Evolutionary conservation across 2,888 invertebrate genomes (phyloP), one percentile per base, ranked within the genome.

Genomic region (Caenorhabditis sp.): DNA sequence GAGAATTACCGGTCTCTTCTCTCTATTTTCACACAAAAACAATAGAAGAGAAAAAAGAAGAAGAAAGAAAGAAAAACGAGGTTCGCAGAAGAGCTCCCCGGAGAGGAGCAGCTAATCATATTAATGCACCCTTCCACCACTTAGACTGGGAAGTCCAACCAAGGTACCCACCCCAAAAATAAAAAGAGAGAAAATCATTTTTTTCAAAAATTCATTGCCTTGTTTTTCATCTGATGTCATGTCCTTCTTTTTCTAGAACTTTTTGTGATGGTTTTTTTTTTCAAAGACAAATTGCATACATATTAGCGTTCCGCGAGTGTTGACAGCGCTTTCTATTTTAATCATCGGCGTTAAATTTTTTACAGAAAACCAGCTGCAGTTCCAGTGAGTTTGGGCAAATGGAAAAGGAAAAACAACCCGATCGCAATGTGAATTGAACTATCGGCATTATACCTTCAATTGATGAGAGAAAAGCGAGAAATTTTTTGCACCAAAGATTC

Each of bases 61-160:
- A 22, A 54, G 51, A 56, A 56, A 59, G 58, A 47, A 41, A 61
- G 69, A 54, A 70, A 38, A 38, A 38, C 12, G 54, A 22, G 69
- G 76, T 59, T 54, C 68, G 68, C 47, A 49, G 61, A 63, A 63
- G 79, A 41, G 79, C 70, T 79, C 79, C 79, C 79, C 70, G 70
- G 79, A 79, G 79, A 79, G 70, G 28, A 69, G 61, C 61, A 70
- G 70, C 79, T 79, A 79, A 79, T 79, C 70, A 79, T 79, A 79
- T 79, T 79, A 79, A 79, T 79, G 79, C 64, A 79, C 70, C 61
- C 79, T 49, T 31, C 41, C 56, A 49, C 68, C 19, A 74, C 63
- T 74, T 74, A 61, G 47, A 63, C 44, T n/a, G 63, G 68, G 54
- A 68, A 68, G 68, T 68, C 68, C 68, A 54, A 68, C 68, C 68